A percentile compares a stretch with the other conserved stretches of the same genome.
Evolutionary conservation across 2,888 invertebrate species (phyloP).

Genomic region (Thereva unica): DNA sequence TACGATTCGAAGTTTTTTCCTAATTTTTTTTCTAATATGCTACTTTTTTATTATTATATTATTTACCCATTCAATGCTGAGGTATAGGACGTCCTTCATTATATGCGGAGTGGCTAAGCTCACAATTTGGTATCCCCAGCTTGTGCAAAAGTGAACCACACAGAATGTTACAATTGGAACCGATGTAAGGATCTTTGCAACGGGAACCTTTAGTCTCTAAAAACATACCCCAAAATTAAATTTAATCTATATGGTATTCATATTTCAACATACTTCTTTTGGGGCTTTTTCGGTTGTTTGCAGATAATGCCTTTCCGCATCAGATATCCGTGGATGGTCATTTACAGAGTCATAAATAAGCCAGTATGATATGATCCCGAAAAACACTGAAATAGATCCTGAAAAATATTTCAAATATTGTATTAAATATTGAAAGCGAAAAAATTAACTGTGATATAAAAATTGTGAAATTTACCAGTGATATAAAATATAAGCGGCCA

Average conservation of each 20-base stretch:
- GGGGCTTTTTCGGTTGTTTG: constrained; percentile 41
- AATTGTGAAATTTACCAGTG: constrained; percentile 53
- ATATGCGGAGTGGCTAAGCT: constrained; percentile 56
- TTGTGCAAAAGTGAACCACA: constrained; percentile 60
- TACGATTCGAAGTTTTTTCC: no score
- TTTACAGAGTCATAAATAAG: constrained; percentile 61
- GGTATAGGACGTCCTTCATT: constrained; percentile 58
- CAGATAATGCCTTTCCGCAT: constrained; percentile 54
- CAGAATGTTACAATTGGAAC: constrained; percentile 59
- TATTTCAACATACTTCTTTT: no score
- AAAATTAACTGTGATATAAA: constrained; percentile 16
- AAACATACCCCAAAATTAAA: constrained; percentile 34
- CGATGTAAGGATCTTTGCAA: constrained; percentile 59
- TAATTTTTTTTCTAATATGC: neutral
- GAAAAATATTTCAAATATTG: neutral
- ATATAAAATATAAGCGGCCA: constrained; percentile 68
- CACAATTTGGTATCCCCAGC: constrained; percentile 56
- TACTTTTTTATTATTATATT: constrained; percentile 9
- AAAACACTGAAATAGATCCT: constrained; percentile 48
- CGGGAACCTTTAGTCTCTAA: constrained; percentile 56
- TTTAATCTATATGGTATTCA: no score
- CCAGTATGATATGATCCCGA: constrained; percentile 48
- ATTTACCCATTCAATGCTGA: constrained; percentile 55
- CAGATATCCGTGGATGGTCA: constrained; percentile 61
- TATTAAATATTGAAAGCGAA: constrained; percentile 6